phyloP scores from a whole-genome alignment of 1,140 invertebrate genomes.

The Micrasema minimum region DNA sequence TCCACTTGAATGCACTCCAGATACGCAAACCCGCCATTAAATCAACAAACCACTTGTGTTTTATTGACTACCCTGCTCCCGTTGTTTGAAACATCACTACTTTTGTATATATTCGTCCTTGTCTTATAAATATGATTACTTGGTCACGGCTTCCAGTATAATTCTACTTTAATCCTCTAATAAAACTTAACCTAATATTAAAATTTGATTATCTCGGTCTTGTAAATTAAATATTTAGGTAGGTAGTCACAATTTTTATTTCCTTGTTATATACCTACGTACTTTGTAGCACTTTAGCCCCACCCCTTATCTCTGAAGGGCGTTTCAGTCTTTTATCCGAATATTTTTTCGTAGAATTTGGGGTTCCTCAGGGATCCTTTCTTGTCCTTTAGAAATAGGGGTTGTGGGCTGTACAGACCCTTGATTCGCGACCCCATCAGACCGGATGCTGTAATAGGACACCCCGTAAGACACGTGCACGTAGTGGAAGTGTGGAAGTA shows the following conservation, averaged over 20 bases:
- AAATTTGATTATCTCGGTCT: too few species aligned
- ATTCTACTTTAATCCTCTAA: too few species aligned
- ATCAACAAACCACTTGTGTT: constrained; percentile 20
- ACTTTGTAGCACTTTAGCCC: constrained; percentile 6
- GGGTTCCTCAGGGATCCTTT: too few species aligned
- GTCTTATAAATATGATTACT: too few species aligned
- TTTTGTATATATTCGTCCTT: too few species aligned
- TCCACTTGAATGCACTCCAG: constrained; percentile 6
- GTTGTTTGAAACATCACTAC: neutral
- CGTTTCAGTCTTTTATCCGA: constrained; percentile 10
- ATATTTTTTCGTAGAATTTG: constrained; percentile 18
- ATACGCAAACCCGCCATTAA: neutral
- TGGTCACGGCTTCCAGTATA: too few species aligned
- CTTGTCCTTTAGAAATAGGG: constrained; percentile 21
- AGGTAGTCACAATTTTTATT: too few species aligned
- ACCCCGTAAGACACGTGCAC: constrained; percentile 31
- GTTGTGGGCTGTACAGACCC: constrained; percentile 24
- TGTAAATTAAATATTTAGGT: too few species aligned
- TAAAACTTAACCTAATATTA: too few species aligned
- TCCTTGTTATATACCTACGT: neutral
- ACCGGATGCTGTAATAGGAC: constrained; percentile 36
- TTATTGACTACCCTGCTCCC: constrained; percentile 13
- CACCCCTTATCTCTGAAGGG: constrained; percentile 19
- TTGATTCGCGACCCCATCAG: constrained; percentile 24
- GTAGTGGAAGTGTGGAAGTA: constrained; percentile 28